Percentiles rank a stretch among this genome's conserved stretches.
Conservation (phyloP, 1,140 invertebrate genomes). For the Drosophila repletoides region DNA sequence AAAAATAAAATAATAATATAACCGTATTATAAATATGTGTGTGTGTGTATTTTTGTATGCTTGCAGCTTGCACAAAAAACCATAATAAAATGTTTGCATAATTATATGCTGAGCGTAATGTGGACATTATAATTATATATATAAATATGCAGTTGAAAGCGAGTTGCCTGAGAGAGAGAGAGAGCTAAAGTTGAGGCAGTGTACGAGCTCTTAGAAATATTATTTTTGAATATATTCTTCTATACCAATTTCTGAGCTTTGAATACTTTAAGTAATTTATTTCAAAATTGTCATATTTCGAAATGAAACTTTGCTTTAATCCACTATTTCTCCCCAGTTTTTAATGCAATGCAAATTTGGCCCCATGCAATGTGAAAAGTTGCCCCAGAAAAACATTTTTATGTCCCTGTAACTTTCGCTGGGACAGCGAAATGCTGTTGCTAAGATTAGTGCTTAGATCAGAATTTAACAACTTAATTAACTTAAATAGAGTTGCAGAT, state of each 20-base stretch:
- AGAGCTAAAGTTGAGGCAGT: too few species aligned
- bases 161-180: background rate
- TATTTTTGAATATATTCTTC: too few species aligned
- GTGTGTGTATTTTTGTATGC: background rate
- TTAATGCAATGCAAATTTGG: too few species aligned
- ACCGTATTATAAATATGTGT: background rate
- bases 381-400: slow-evolving; percentile 9
- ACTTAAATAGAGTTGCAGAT: slow-evolving; percentile 60
- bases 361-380: too few species aligned
- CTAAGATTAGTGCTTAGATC: slow-evolving; percentile 53
- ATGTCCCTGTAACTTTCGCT: background rate
- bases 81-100: slow-evolving; percentile 64
- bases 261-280: too few species aligned
- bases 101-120: slow-evolving; percentile 43
- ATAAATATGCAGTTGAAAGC: background rate
- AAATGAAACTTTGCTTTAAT: too few species aligned
- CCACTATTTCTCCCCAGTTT: too few species aligned
- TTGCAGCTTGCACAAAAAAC: slow-evolving; percentile 1
- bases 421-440: slow-evolving; percentile 1
- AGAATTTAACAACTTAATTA: slow-evolving; percentile 66
- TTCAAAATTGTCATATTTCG: too few species aligned
- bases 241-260: too few species aligned
- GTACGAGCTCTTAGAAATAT: too few species aligned
- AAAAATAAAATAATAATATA: slow-evolving; percentile 15
- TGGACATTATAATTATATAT: slow-evolving; percentile 28